phyloP scores from a whole-genome alignment of 2,888 invertebrate species.

The Siphlonurus alternatus region DNA sequence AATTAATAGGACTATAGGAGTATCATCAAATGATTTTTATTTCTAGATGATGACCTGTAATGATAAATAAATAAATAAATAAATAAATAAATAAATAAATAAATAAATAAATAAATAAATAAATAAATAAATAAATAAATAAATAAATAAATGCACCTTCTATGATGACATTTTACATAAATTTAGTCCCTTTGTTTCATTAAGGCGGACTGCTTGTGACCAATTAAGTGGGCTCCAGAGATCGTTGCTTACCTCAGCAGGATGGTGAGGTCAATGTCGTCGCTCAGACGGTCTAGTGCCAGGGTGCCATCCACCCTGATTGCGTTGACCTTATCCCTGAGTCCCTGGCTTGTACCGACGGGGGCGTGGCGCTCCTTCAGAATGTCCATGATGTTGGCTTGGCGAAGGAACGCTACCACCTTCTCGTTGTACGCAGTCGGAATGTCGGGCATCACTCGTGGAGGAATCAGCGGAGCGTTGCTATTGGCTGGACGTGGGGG shows the following conservation, averaged over 20 bases:
- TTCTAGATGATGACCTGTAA: too few relatives aligned
- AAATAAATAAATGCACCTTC: too few relatives aligned
- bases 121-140: too few relatives aligned
- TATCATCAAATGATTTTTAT: too few relatives aligned
- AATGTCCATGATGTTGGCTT: constrained; percentile 86
- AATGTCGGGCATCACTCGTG: constrained; percentile 38
- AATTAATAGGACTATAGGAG: too few relatives aligned
- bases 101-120: too few relatives aligned
- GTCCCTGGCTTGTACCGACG: constrained; percentile 47
- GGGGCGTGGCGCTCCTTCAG: constrained; percentile 65
- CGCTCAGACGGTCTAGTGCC: constrained; percentile 69
- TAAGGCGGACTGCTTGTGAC: too few relatives aligned
- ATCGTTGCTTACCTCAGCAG: constrained; percentile 77
- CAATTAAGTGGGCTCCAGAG: too few relatives aligned
- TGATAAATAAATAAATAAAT: too few relatives aligned
- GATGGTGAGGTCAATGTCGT: constrained; percentile 87
- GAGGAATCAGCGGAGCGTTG: constrained; percentile 7
- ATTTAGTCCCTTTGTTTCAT: too few relatives aligned
- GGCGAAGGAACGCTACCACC: constrained; percentile 89
- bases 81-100: too few relatives aligned
- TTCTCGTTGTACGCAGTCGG: constrained; percentile 85
- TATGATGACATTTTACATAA: too few relatives aligned
- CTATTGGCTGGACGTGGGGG: constrained; percentile 44
- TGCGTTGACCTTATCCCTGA: constrained; percentile 72
- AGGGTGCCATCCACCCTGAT: constrained; percentile 77